These are phyloP conservation scores for Porites australiensis DNA, from an alignment of 64 coral and sea anemone genomes.

Conservation along the genomic window DNA sequence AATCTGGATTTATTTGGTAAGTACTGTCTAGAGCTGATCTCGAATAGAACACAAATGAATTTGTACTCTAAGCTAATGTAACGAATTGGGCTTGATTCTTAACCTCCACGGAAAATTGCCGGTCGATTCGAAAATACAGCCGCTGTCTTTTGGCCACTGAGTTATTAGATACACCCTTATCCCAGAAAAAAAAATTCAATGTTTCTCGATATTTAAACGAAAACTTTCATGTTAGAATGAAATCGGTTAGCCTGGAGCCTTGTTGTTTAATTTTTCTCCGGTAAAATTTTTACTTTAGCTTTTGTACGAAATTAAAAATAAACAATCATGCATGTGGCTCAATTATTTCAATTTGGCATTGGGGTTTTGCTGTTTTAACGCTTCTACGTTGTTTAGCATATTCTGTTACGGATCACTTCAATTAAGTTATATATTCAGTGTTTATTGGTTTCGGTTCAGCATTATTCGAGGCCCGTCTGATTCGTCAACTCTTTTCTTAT, in stretches of 20 bases:
- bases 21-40: neutral
- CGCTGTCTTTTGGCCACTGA: too few relatives aligned
- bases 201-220: too few relatives aligned
- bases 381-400: neutral
- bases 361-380: neutral
- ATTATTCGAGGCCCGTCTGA: neutral
- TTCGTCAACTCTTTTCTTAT: neutral
- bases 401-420: neutral
- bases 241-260: neutral
- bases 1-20: constrained; percentile 51
- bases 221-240: too few relatives aligned
- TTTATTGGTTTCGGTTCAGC: too few relatives aligned
- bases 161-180: too few relatives aligned
- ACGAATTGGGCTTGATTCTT: too few relatives aligned
- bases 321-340: neutral
- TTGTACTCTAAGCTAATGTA: neutral
- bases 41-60: neutral
- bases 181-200: too few relatives aligned
- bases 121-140: too few relatives aligned
- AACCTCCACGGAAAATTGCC: too few relatives aligned
- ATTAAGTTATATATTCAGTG: neutral
- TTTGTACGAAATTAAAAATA: constrained; percentile 9
- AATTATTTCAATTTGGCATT: neutral
- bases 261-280: neutral
- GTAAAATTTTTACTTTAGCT: neutral